Conservation (phyloP, 2,797 vertebrate genomes). For the Melanitta fusca region DNA sequence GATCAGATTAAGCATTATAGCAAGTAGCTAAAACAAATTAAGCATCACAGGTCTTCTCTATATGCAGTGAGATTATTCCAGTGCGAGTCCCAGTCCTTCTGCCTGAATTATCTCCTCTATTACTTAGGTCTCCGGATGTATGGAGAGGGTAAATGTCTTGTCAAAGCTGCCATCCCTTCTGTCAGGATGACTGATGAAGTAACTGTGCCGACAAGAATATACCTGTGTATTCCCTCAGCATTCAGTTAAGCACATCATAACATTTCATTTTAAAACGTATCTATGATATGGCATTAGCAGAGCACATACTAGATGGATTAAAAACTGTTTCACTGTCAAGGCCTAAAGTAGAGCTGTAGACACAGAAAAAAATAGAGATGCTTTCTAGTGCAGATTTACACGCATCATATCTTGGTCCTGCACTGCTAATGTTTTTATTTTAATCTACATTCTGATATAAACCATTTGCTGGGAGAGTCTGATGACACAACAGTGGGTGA, state of each 20-base stretch:
- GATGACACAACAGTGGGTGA: not conserved
- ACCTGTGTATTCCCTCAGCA: not conserved
- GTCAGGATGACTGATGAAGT: not conserved
- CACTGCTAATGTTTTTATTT: not conserved
- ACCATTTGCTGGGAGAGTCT: not conserved
- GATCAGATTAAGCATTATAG: not conserved
- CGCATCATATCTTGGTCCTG: not conserved
- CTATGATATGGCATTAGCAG: not conserved
- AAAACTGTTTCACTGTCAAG: not conserved
- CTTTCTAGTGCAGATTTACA: not conserved
- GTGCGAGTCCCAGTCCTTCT: not conserved
- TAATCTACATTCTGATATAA: not conserved
- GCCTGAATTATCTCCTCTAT: not conserved
- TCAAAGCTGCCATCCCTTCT: not conserved
- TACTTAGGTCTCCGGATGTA: not conserved
- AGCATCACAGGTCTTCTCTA: not conserved
- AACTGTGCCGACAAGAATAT: not conserved
- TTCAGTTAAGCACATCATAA: not conserved
- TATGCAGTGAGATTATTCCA: not conserved
- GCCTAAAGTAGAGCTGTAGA: not conserved
- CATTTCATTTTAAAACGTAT: not conserved
- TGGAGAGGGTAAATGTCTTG: not conserved
- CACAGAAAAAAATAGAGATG: not conserved
- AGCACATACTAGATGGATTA: not conserved
- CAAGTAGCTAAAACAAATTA: not conserved